A percentile compares a stretch with the other conserved stretches of the same genome.
These are phyloP conservation scores for Phalanger gymnotis DNA, from an alignment of 2,797 vertebrate genomes.

Conservation along the genomic window DNA sequence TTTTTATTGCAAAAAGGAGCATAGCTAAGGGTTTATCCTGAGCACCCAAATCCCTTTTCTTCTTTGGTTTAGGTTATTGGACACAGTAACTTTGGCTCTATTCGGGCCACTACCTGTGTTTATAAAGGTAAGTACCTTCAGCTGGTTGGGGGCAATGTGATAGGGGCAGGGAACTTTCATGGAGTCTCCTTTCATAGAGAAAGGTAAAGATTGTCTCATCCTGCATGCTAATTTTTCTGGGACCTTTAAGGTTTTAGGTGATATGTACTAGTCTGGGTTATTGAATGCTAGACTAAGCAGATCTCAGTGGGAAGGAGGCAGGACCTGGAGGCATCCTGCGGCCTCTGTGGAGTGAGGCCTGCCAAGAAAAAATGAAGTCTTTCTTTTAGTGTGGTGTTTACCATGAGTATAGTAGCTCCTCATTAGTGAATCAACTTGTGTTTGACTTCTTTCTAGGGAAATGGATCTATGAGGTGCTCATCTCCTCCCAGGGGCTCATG, in stretches of 20 bases:
- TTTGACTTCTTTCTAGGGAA: constrained; percentile 87
- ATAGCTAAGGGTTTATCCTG: neutral
- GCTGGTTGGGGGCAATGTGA: neutral
- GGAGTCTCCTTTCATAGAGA: neutral
- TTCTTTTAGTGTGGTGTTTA: neutral
- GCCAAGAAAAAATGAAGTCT: neutral
- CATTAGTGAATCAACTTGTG: neutral
- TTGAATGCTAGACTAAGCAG: neutral
- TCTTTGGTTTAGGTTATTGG: constrained; percentile 91
- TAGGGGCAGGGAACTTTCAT: neutral
- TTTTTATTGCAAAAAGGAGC: neutral
- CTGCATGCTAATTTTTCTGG: constrained; percentile 32
- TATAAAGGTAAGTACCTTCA: constrained; percentile 91
- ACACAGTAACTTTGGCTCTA: constrained; percentile 99
- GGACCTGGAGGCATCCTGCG: neutral
- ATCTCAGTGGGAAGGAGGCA: neutral
- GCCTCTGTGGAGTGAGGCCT: neutral
- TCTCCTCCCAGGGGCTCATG: constrained; percentile 99
- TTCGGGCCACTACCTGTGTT: constrained; percentile 96
- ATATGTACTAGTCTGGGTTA: neutral
- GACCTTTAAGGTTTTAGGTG: neutral
- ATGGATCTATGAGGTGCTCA: constrained; percentile 98
- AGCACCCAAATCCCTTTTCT: neutral
- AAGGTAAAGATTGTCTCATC: neutral
- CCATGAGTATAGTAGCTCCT: neutral